Evolutionary conservation across 2,888 invertebrate species (phyloP).

Genomic region (Drepanosiphum platanoidis): DNA sequence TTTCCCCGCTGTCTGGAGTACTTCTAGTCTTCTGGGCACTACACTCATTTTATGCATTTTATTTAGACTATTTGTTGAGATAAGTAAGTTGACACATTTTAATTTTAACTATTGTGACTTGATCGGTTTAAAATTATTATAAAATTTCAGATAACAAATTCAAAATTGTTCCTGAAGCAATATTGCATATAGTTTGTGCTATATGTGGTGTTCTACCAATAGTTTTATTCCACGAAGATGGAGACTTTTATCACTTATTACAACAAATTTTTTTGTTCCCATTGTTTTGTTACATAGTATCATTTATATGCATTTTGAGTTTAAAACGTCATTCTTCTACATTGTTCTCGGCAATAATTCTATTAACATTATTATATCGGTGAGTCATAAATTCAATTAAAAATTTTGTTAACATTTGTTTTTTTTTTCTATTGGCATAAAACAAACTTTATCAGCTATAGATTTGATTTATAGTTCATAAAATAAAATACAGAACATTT

Average conservation of each 20-base stretch:
- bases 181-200: conserved; percentile 37
- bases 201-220: conserved; percentile 45
- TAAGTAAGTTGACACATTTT: background rate
- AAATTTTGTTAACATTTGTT: too few relatives aligned
- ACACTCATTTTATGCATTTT: conserved; percentile 42
- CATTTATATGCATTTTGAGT: conserved; percentile 21
- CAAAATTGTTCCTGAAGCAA: background rate
- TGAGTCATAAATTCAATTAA: too few relatives aligned
- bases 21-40: conserved; percentile 13
- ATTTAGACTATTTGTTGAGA: conserved; percentile 28
- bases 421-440: too few relatives aligned
- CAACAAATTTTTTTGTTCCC: conserved; percentile 16
- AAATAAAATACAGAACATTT: too few relatives aligned
- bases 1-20: conserved; percentile 19
- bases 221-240: conserved; percentile 25
- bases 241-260: conserved; percentile 1
- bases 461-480: too few relatives aligned
- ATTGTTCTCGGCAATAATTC: conserved; percentile 30
- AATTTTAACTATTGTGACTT: background rate
- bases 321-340: conserved; percentile 19
- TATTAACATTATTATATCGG: conserved; percentile 43
- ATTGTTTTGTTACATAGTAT: conserved; percentile 39
- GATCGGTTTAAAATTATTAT: background rate
- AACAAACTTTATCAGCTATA: too few relatives aligned
- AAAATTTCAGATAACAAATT: conserved; percentile 14